Conservation (phyloP, 2,888 invertebrate genomes). For the Muschampia plurimacula region DNA sequence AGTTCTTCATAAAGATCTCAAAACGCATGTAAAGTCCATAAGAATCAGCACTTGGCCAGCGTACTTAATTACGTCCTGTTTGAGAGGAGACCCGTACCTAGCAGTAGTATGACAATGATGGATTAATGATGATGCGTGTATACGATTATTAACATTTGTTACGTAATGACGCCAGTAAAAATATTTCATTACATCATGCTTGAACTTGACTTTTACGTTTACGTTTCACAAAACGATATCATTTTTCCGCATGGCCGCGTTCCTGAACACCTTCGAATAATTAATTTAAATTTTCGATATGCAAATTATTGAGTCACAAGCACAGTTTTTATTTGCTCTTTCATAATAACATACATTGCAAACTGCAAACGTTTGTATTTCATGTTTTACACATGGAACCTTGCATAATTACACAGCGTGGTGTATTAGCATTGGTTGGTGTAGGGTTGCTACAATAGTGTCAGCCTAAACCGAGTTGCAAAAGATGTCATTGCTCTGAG, state of each 20-base stretch:
- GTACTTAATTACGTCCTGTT: too few species aligned
- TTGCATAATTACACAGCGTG: conserved; percentile 14
- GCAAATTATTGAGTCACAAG: conserved; percentile 28
- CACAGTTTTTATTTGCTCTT: conserved; percentile 13
- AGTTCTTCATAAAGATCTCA: too few species aligned
- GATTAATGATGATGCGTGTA: too few species aligned
- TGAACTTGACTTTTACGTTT: conserved; percentile 15
- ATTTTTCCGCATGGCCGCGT: conserved; percentile 23
- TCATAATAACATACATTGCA: not conserved
- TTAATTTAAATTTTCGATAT: conserved; percentile 14
- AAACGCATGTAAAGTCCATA: too few species aligned
- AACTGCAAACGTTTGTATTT: conserved; percentile 11
- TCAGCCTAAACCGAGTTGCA: not conserved
- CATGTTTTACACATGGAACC: not conserved
- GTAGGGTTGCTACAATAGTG: not conserved
- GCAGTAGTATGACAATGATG: not conserved
- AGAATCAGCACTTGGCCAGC: too few species aligned
- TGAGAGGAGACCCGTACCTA: too few species aligned
- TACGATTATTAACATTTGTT: not conserved
- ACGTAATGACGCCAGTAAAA: not conserved
- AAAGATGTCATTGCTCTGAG: too few species aligned
- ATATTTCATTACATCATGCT: conserved; percentile 5
- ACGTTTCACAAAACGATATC: conserved; percentile 15
- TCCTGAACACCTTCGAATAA: conserved; percentile 29
- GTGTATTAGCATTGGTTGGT: not conserved